Evolutionary conservation across 2,888 invertebrate species (phyloP).

Genomic region (Clusia tigrina): DNA sequence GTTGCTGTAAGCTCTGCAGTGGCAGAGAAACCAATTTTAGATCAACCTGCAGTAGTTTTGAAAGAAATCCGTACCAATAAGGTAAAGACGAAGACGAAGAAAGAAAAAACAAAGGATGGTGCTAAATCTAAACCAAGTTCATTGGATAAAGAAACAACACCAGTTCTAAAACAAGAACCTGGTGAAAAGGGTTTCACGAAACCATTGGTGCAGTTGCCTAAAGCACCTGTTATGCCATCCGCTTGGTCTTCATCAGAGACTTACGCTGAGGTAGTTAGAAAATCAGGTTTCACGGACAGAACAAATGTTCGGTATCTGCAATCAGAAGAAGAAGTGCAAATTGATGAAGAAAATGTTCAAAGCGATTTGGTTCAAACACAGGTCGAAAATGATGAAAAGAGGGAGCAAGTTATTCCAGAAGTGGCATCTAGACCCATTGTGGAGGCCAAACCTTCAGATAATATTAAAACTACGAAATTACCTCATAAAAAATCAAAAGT

Average conservation of each 20-base stretch:
- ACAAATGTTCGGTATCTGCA: slow-evolving; percentile 48
- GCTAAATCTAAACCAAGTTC: no score
- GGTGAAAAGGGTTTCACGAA: slow-evolving; percentile 42
- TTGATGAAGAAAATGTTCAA: not conserved
- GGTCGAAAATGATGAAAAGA: not conserved
- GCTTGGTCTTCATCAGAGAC: slow-evolving; percentile 58
- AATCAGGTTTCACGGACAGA: slow-evolving; percentile 48
- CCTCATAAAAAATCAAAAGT: not conserved
- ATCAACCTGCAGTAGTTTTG: no score
- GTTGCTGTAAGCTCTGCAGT: no score
- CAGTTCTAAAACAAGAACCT: no score
- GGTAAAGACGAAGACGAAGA: no score
- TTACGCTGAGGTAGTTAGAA: slow-evolving; percentile 59
- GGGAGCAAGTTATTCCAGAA: not conserved
- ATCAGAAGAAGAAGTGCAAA: slow-evolving; percentile 14
- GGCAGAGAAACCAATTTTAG: no score
- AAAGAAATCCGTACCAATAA: no score
- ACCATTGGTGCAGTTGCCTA: slow-evolving; percentile 30
- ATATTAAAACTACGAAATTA: not conserved
- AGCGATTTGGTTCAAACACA: not conserved
- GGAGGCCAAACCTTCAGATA: slow-evolving; percentile 12
- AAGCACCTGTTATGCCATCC: slow-evolving; percentile 37
- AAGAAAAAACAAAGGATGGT: no score
- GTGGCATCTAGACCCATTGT: not conserved
- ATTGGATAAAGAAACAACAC: no score